Percentiles rank a stretch among this genome's conserved stretches.
These are phyloP conservation scores for Emmelina monodactyla DNA, from an alignment of 2,888 invertebrate genomes.

Conservation along the genomic window DNA sequence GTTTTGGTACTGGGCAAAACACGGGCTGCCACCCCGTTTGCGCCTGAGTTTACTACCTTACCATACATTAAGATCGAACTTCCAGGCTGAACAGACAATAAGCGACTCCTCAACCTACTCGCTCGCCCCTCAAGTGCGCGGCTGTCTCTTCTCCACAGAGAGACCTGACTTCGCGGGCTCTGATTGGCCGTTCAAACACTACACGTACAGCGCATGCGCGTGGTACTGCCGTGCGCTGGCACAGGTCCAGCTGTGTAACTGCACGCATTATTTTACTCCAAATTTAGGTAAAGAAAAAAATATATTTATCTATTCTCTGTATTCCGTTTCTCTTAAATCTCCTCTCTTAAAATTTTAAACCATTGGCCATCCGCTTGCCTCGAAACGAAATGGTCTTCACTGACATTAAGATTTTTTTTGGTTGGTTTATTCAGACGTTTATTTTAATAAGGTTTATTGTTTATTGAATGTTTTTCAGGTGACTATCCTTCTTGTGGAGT, in stretches of 20 bases:
- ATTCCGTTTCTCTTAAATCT: no score
- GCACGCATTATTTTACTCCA: conserved; percentile 70
- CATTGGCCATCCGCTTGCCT: no score
- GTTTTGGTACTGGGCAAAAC: no score
- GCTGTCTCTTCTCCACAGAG: conserved; percentile 66
- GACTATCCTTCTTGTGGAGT: conserved; percentile 52
- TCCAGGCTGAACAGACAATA: conserved; percentile 65
- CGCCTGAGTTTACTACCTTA: no score
- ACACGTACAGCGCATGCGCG: conserved; percentile 68
- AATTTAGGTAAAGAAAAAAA: conserved; percentile 61
- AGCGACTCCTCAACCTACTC: conserved; percentile 63
- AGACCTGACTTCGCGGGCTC: conserved; percentile 33
- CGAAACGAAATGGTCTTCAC: no score
- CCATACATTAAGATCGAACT: background rate
- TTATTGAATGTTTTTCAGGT: conserved; percentile 31
- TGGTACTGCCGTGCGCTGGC: conserved; percentile 65
- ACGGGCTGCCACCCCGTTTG: no score
- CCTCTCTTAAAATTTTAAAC: no score
- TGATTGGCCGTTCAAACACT: conserved; percentile 52
- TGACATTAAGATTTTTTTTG: no score
- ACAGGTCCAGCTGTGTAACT: conserved; percentile 64
- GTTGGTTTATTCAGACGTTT: background rate
- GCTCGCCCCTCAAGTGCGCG: conserved; percentile 51
- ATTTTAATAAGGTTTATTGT: background rate
- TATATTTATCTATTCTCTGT: no score